Conservation (phyloP, 2,797 vertebrate genomes). For the Microchirus variegatus region DNA sequence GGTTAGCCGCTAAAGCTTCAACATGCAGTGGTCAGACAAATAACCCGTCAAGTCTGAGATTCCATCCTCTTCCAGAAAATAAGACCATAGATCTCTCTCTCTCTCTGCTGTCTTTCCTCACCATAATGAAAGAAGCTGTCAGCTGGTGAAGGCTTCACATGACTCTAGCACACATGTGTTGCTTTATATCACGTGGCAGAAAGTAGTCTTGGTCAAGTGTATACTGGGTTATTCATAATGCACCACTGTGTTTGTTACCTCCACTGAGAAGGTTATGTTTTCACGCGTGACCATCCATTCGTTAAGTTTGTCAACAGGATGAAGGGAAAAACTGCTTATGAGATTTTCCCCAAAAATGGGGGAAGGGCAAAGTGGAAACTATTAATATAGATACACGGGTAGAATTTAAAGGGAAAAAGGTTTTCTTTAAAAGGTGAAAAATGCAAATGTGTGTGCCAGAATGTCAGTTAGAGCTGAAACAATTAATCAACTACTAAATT, state of each 20-base stretch:
- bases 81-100: conserved; percentile 30
- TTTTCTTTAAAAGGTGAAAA: too few relatives aligned
- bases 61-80: conserved; percentile 47
- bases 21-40: conserved; percentile 47
- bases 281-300: too few relatives aligned
- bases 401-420: too few relatives aligned
- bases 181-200: not conserved
- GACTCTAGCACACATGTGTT: conserved; percentile 1
- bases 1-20: conserved; percentile 22
- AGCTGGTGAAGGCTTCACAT: conserved; percentile 12
- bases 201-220: not conserved
- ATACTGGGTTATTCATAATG: not conserved
- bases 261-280: too few relatives aligned
- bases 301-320: too few relatives aligned
- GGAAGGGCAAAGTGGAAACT: too few relatives aligned
- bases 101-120: conserved; percentile 15
- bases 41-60: conserved; percentile 45
- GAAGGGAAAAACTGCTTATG: too few relatives aligned
- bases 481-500: too few relatives aligned
- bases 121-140: conserved; percentile 18
- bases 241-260: not conserved
- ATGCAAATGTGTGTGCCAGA: too few relatives aligned
- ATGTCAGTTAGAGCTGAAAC: too few relatives aligned
- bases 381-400: too few relatives aligned
- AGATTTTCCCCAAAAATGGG: too few relatives aligned